A percentile compares a stretch with the other conserved stretches of the same genome.
Conservation (phyloP, 2,797 vertebrate genomes). For the Phaenicophaeus curvirostris region DNA sequence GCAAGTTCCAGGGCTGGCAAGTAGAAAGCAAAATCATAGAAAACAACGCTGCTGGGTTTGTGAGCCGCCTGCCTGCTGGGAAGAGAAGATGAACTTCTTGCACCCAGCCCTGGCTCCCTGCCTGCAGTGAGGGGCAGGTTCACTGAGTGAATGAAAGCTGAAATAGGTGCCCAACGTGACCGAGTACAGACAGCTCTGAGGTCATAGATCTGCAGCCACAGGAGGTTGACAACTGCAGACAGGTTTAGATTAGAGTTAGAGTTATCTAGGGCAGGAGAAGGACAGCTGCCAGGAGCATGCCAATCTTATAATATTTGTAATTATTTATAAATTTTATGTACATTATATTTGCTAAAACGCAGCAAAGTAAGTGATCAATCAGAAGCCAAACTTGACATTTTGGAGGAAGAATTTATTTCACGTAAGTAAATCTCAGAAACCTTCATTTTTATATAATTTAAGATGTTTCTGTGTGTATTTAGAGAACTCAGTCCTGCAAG, state of each 20-base stretch:
- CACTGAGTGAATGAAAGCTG: neutral
- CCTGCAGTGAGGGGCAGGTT: neutral
- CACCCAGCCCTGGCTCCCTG: neutral
- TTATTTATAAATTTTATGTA: neutral
- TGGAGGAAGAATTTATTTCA: neutral
- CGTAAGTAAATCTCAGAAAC: neutral
- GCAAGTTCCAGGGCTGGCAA: neutral
- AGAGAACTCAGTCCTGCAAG: neutral
- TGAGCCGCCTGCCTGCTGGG: neutral
- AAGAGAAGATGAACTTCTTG: neutral
- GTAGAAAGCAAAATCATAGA: neutral
- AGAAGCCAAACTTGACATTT: neutral
- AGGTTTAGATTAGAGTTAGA: neutral
- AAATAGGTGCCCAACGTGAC: neutral
- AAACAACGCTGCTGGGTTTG: neutral
- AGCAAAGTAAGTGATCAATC: neutral
- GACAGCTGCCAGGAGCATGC: neutral
- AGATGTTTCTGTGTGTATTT: neutral
- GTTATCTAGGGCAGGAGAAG: neutral
- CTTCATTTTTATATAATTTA: neutral
- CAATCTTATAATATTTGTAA: neutral
- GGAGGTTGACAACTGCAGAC: neutral
- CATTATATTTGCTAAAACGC: neutral
- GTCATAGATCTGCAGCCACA: neutral
- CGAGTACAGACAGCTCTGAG: neutral